Conservation (phyloP, 1,140 invertebrate genomes). For the Dryas iulia region DNA sequence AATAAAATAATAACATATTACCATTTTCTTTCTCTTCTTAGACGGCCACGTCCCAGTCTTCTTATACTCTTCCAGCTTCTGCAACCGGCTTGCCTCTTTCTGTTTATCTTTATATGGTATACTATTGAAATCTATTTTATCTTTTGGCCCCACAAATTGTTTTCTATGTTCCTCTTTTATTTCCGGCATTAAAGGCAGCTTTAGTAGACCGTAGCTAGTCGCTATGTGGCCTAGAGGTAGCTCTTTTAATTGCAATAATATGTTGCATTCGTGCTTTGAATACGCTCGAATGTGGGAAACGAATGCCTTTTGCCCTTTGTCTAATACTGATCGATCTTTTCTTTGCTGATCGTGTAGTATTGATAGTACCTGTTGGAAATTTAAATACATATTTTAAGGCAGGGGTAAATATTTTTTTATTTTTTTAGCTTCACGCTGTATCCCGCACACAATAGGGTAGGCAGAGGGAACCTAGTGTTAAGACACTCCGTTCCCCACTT, state of each 20-base stretch:
- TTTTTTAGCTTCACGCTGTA: no score
- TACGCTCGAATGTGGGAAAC: conserved; percentile 97
- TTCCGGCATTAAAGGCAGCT: conserved; percentile 97
- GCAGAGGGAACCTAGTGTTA: neutral
- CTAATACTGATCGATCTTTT: conserved; percentile 88
- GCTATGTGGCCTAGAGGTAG: conserved; percentile 93
- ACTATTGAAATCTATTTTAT: conserved; percentile 85
- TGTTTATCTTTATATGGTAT: conserved; percentile 92
- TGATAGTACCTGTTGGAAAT: conserved; percentile 41
- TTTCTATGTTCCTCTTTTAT: conserved; percentile 85
- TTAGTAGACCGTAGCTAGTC: conserved; percentile 92
- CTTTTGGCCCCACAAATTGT: conserved; percentile 84
- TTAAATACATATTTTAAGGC: neutral
- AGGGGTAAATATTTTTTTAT: no score
- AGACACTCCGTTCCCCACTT: no score
- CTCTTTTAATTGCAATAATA: conserved; percentile 94
- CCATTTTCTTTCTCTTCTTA: conserved; percentile 83
- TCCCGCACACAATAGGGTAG: no score
- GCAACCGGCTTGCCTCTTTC: conserved; percentile 86
- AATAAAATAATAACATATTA: conserved; percentile 23
- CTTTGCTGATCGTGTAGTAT: conserved; percentile 83
- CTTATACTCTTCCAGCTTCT: conserved; percentile 87
- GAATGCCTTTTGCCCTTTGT: conserved; percentile 95
- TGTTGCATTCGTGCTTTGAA: conserved; percentile 96
- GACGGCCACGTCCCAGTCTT: conserved; percentile 90